phyloP scores from a whole-genome alignment of 2,113 vertebrate species.

The Otis tarda region DNA sequence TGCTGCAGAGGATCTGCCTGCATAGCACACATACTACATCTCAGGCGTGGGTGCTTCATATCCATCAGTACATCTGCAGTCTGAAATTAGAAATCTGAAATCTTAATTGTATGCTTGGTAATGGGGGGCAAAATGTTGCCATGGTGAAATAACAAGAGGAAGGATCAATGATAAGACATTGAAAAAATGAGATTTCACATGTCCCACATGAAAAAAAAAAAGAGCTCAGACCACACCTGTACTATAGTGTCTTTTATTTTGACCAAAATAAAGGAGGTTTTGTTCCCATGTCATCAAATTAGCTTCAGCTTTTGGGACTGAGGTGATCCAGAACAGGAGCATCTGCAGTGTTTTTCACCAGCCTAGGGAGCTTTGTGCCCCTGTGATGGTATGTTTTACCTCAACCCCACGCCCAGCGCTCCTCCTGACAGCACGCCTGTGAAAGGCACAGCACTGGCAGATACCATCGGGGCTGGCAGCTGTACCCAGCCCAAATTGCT shows the following conservation, averaged over 20 bases:
- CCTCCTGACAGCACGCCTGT: background rate
- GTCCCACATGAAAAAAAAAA: background rate
- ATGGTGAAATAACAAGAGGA: conserved; percentile 47
- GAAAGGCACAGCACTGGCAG: background rate
- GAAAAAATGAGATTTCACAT: conserved; percentile 21
- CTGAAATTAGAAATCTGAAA: conserved; percentile 63
- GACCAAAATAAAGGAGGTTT: background rate
- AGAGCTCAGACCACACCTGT: background rate
- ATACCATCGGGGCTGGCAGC: background rate
- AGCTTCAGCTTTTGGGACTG: background rate
- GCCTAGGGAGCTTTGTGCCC: background rate
- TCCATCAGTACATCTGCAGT: conserved; percentile 53
- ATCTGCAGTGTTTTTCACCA: background rate
- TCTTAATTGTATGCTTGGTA: conserved; percentile 44
- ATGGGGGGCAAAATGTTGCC: conserved; percentile 53
- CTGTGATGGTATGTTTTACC: background rate
- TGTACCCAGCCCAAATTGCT: background rate
- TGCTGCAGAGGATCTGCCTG: conserved; percentile 12
- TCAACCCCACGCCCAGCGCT: background rate
- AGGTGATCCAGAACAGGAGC: background rate
- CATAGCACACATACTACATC: conserved; percentile 9
- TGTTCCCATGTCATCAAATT: background rate
- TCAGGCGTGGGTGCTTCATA: conserved; percentile 43
- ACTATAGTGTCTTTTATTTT: background rate
- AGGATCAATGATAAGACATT: background rate